Evolutionary conservation across 2,888 invertebrate genomes (phyloP).

Genomic region (Argynnis bischoffii): DNA sequence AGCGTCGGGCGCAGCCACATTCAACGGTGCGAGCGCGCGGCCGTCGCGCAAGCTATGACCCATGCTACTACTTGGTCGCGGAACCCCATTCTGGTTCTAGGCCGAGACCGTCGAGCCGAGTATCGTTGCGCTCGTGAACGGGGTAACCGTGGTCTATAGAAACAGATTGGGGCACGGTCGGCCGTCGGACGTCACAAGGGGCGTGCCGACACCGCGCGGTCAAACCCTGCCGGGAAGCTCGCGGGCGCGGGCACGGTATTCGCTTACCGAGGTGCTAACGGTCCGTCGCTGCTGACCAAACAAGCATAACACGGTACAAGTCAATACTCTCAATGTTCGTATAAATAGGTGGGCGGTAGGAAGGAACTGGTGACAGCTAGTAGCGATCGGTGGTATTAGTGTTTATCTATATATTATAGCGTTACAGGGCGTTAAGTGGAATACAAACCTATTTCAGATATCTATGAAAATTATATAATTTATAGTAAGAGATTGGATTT

Average conservation of each 20-base stretch:
- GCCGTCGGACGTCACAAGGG: slow-evolving; percentile 80
- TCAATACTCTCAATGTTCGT: slow-evolving; percentile 76
- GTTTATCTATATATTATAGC: slow-evolving; percentile 34
- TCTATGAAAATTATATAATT: slow-evolving; percentile 13
- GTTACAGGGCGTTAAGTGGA: slow-evolving; percentile 32
- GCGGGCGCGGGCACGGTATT: slow-evolving; percentile 68
- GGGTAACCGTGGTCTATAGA: slow-evolving; percentile 37
- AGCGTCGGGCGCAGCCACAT: slow-evolving; percentile 82
- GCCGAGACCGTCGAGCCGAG: slow-evolving; percentile 39
- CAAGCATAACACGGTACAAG: slow-evolving; percentile 79
- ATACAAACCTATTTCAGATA: slow-evolving; percentile 24
- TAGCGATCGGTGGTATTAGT: slow-evolving; percentile 37
- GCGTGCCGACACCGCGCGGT: slow-evolving; percentile 71
- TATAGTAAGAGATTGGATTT: slow-evolving; percentile 5
- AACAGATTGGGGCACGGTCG: slow-evolving; percentile 53
- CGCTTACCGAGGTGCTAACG: slow-evolving; percentile 81
- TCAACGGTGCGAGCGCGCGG: slow-evolving; percentile 80
- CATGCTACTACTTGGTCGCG: slow-evolving; percentile 77
- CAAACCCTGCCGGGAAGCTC: slow-evolving; percentile 60
- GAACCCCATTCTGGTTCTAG: slow-evolving; percentile 48
- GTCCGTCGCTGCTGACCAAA: slow-evolving; percentile 82
- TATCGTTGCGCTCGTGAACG: slow-evolving; percentile 37
- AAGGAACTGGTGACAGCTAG: slow-evolving; percentile 38
- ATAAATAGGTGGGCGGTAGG: slow-evolving; percentile 55
- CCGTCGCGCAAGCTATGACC: slow-evolving; percentile 81